phyloP scores from a whole-genome alignment of 2,888 invertebrate species.

The Autographa gamma region DNA sequence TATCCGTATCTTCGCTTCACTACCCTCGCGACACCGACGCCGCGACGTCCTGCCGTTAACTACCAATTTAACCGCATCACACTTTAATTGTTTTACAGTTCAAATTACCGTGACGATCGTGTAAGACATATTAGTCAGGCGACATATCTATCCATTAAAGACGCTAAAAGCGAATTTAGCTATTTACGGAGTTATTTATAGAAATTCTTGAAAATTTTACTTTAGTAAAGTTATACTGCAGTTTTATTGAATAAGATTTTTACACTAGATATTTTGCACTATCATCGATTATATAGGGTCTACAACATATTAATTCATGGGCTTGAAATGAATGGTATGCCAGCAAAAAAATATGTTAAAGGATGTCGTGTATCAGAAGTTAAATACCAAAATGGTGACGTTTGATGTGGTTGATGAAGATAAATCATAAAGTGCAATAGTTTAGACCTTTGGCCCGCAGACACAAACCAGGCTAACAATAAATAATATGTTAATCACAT shows the following conservation, averaged over 20 bases:
- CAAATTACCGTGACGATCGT: constrained; percentile 9
- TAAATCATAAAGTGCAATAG: neutral
- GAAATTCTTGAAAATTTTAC: too few species aligned
- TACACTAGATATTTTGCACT: too few species aligned
- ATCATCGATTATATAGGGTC: too few species aligned
- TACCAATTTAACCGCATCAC: neutral
- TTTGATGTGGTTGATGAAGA: neutral
- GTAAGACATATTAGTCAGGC: neutral
- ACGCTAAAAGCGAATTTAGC: neutral
- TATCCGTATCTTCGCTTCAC: neutral
- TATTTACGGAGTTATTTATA: too few species aligned
- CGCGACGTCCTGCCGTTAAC: neutral
- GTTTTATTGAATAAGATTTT: too few species aligned
- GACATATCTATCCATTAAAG: constrained; percentile 2
- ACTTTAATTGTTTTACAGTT: constrained; percentile 2
- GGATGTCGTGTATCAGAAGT: neutral
- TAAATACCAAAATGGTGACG: neutral
- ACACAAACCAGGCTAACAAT: constrained; percentile 2
- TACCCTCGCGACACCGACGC: neutral
- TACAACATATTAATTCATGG: too few species aligned
- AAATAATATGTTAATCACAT: neutral
- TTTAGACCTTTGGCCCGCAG: neutral
- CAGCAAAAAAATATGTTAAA: too few species aligned
- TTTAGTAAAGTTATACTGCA: too few species aligned
- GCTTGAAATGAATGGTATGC: too few species aligned